Conservation (phyloP, 2,888 invertebrate species). For the Plusia festucae region DNA sequence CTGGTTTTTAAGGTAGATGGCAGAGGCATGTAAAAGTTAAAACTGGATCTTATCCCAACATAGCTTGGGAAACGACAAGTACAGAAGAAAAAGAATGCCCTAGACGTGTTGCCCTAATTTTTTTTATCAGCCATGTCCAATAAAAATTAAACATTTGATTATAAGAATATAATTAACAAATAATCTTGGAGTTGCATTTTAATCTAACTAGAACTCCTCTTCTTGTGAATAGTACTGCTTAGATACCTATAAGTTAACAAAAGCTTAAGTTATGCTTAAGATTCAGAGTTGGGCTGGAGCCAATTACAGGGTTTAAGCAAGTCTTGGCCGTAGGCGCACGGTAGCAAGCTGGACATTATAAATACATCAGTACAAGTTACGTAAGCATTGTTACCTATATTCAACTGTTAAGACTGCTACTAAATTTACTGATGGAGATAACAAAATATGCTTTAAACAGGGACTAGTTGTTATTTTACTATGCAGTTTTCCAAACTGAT, state of each 20-base stretch:
- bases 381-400: slow-evolving; percentile 22
- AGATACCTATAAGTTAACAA: slow-evolving; percentile 37
- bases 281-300: slow-evolving; percentile 40
- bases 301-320: slow-evolving; percentile 42
- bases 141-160: no score
- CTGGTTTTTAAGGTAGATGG: not conserved
- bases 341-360: slow-evolving; percentile 26
- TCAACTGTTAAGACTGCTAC: slow-evolving; percentile 30
- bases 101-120: no score
- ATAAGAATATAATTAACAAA: not conserved
- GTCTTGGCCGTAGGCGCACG: slow-evolving; percentile 29
- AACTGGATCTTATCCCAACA: no score
- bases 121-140: no score
- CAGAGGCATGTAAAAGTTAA: no score
- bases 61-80: no score
- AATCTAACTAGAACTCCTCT: slow-evolving; percentile 5
- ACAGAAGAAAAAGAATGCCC: no score
- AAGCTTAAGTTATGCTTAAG: slow-evolving; percentile 37
- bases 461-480: no score
- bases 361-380: slow-evolving; percentile 33
- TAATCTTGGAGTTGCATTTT: slow-evolving; percentile 14
- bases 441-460: not conserved
- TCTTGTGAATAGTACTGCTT: not conserved
- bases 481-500: no score
- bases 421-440: not conserved